phyloP scores from a whole-genome alignment of 2,888 invertebrate genomes.

The Rhorus exstirpatorius region DNA sequence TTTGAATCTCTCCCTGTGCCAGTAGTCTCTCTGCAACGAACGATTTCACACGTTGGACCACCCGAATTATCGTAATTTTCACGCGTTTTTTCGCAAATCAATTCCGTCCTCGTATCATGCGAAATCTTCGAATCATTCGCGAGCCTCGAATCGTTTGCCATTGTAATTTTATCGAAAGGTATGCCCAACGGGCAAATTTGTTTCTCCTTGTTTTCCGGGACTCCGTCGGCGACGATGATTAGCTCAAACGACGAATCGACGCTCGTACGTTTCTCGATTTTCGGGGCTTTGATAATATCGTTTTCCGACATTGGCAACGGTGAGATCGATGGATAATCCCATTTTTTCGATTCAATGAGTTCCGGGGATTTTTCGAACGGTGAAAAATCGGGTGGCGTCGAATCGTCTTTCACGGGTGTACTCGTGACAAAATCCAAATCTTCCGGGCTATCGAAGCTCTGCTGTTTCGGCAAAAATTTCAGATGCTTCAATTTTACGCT shows the following conservation, averaged over 20 bases:
- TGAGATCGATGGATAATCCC: conserved; percentile 6
- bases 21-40: background rate
- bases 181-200: conserved; percentile 61
- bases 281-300: background rate
- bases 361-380: conserved; percentile 23
- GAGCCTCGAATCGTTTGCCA: conserved; percentile 2
- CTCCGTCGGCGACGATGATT: conserved; percentile 2
- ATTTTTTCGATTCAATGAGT: conserved; percentile 31
- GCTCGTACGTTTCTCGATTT: conserved; percentile 31
- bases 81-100: background rate
- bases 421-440: conserved; percentile 65
- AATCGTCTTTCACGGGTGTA: conserved; percentile 50
- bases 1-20: background rate
- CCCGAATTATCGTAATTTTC: background rate
- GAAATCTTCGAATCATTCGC: background rate
- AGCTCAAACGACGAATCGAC: too few species aligned
- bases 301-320: background rate
- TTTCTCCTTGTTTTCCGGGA: background rate
- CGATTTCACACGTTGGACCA: background rate
- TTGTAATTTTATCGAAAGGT: conserved; percentile 32
- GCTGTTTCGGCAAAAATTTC: conserved; percentile 69
- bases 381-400: conserved; percentile 14
- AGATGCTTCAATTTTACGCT: conserved; percentile 65
- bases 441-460: conserved; percentile 61
- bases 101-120: background rate